Conservation (phyloP, 2,797 vertebrate genomes). For the Sciaenops ocellatus region DNA sequence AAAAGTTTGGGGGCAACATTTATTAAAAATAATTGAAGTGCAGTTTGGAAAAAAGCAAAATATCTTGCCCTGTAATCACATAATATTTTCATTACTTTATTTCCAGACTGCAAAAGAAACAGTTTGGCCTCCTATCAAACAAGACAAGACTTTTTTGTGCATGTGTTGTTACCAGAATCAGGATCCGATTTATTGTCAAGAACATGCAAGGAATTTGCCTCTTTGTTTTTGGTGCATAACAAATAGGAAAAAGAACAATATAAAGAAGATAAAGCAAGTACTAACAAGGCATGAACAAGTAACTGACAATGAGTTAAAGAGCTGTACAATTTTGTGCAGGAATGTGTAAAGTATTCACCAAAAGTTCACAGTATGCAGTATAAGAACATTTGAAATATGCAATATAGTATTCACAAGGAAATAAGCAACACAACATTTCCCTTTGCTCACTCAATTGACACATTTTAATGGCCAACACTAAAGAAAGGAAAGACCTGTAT, state of each 20-base stretch:
- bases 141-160: background rate
- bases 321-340: too few species aligned
- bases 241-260: too few species aligned
- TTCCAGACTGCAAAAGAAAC: background rate
- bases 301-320: too few species aligned
- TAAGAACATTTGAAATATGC: too few species aligned
- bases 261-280: too few species aligned
- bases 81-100: background rate
- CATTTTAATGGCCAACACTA: slow-evolving; percentile 7
- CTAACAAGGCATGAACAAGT: too few species aligned
- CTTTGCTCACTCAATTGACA: slow-evolving; percentile 19
- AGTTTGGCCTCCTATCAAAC: background rate
- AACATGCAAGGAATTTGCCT: too few species aligned
- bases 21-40: background rate
- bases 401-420: too few species aligned
- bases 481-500: background rate
- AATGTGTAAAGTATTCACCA: too few species aligned
- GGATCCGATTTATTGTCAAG: too few species aligned
- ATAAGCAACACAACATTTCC: background rate
- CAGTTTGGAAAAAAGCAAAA: background rate
- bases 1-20: background rate
- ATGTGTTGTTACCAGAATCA: background rate
- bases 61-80: background rate
- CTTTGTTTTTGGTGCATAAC: too few species aligned
- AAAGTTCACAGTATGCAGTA: too few species aligned